These are phyloP conservation scores for Dasypus novemcinctus DNA, from an alignment of 2,113 vertebrate species.

Conservation along the genomic window DNA sequence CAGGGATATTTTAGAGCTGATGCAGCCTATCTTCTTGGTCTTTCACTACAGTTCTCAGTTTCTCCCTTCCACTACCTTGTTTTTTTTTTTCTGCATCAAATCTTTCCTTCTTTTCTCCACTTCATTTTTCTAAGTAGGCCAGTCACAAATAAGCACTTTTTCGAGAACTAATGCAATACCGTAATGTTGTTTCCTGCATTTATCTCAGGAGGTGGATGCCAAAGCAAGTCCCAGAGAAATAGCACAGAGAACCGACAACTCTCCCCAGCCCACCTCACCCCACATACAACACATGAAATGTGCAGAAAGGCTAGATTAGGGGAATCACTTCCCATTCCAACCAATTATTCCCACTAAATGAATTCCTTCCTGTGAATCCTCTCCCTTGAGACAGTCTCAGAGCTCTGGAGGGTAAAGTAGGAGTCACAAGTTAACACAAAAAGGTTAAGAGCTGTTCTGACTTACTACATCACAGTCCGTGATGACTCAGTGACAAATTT, in stretches of 20 bases:
- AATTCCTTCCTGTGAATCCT: not conserved
- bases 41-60: not conserved
- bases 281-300: not conserved
- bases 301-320: not conserved
- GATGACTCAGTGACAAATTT: conserved; percentile 16
- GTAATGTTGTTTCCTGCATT: not conserved
- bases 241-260: not conserved
- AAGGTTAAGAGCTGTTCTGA: conserved; percentile 3
- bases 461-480: not conserved
- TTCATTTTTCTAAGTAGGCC: conserved; percentile 41
- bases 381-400: not conserved
- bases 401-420: not conserved
- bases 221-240: not conserved
- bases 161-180: not conserved
- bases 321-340: not conserved
- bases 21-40: not conserved
- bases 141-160: not conserved
- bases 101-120: conserved; percentile 1
- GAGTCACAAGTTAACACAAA: not conserved
- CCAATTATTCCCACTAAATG: not conserved
- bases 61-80: not conserved
- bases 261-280: too few relatives aligned
- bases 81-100: conserved; percentile 43
- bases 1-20: not conserved
- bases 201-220: not conserved